Percentiles rank a stretch among this genome's conserved stretches.
phyloP scores from a whole-genome alignment of 35 echinoderm and acorn worm genomes.

The Lytechinus variegatus region DNA sequence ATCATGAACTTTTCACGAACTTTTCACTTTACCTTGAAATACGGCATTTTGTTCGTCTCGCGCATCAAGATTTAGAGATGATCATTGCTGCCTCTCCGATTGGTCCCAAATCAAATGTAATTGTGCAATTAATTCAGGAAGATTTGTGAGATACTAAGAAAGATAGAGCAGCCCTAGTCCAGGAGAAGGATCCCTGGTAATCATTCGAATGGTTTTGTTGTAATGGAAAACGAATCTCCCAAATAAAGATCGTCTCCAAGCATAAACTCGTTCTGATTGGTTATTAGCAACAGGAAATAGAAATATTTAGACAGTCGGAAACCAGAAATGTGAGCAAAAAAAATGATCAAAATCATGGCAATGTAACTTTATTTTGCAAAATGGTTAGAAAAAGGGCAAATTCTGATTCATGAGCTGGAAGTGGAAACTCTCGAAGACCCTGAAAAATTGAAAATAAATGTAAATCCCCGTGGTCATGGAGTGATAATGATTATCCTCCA shows the following conservation, averaged over 20 bases:
- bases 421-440: neutral
- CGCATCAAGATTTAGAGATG: neutral
- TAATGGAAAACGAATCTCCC: conserved; percentile 3
- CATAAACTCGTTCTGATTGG: neutral
- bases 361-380: neutral
- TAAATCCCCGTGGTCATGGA: too few species aligned
- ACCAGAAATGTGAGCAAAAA: neutral
- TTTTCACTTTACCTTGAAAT: neutral
- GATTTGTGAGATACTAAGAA: neutral
- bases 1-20: neutral
- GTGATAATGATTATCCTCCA: too few species aligned
- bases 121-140: neutral
- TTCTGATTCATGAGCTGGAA: neutral
- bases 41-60: neutral
- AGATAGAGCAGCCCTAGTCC: neutral
- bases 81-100: neutral
- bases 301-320: neutral
- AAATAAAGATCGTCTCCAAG: neutral
- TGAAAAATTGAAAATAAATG: neutral
- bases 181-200: neutral
- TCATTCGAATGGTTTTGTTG: neutral
- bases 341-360: neutral
- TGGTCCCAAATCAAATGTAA: conserved; percentile 11
- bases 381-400: neutral
- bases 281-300: neutral